Conservation (phyloP, 1,140 invertebrate genomes). For the Delia radicum region DNA sequence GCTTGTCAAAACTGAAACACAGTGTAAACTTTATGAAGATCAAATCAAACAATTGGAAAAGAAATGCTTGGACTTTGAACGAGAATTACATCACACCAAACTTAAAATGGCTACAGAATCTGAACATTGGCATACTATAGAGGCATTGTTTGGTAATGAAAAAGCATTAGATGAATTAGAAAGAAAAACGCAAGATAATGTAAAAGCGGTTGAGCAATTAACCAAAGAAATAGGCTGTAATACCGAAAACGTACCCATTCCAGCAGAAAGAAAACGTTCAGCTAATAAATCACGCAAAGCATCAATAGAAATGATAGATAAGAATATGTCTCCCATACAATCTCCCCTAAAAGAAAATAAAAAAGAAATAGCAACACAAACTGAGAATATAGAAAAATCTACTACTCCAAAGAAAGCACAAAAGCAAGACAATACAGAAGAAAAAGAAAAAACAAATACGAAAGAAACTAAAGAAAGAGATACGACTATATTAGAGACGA, state of each 20-base stretch:
- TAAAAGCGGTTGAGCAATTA: neutral
- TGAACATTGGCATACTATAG: slow-evolving; percentile 51
- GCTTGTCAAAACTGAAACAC: slow-evolving; percentile 47
- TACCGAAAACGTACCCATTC: slow-evolving; percentile 36
- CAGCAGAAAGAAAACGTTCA: slow-evolving; percentile 37
- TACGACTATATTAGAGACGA: too few species aligned
- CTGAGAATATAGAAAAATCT: slow-evolving; percentile 15
- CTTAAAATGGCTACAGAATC: slow-evolving; percentile 38
- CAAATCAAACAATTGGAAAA: slow-evolving; percentile 37
- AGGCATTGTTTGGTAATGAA: slow-evolving; percentile 41
- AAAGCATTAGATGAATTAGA: neutral
- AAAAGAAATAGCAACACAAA: slow-evolving; percentile 36
- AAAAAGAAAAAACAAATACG: neutral
- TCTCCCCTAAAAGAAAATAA: slow-evolving; percentile 31
- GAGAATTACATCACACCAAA: slow-evolving; percentile 37
- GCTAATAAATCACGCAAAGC: neutral
- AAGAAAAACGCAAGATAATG: neutral
- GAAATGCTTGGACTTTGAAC: slow-evolving; percentile 34
- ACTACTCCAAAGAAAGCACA: too few species aligned
- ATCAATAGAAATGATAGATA: slow-evolving; percentile 38
- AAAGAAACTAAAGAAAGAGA: neutral
- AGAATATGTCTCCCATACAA: slow-evolving; percentile 44
- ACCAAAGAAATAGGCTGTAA: slow-evolving; percentile 35
- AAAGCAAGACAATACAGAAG: neutral
- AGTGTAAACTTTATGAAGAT: slow-evolving; percentile 41